Base-by-base conservation (phyloP, 2,113 vertebrate species). In the Corvus cornix region DNA sequence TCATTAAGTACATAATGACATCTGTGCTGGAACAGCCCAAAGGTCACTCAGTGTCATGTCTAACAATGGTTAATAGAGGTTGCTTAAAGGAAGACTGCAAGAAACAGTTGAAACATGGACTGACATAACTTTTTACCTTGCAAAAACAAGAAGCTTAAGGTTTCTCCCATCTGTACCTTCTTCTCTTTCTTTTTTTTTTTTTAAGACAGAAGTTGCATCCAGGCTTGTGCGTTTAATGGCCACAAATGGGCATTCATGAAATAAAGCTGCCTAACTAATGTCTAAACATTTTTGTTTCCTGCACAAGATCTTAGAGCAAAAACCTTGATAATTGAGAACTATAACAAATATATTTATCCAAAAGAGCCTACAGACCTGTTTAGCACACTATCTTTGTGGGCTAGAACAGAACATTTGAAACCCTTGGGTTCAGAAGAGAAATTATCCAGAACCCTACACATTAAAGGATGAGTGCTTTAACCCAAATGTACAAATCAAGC, bases 71-170 rank as follows among this genome's bases (percentile, higher is more conserved):
- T 93, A 70, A 51, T 13, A 52, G 33, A 51, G 11, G 13, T 63
- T 91, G 31, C 30, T 94, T 84, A 72, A 75, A 80, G n/a, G 37
- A 82, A 74, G n/a, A 81, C 7, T 31, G n/a, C 5, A 93, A 75
- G 35, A 91, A 91, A 52, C 13, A 24, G 9, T 12, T 39, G 23
- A 84, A 91, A 55, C 69, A 43, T 10, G 13, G 39, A 48, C 30
- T 72, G 27, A 56, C 7, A 55, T 33, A 37, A 44, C 33, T 92
- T 85, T 79, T 33, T 72, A 31, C 11, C 7, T 75, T 67, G 16
- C 46, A 82, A 39, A 27, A 66, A 27, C 8, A 52, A 58, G 35
- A 58, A 75, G 15, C 10, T 51, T 67, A 63, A 72, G 3, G 4
- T 56, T 88, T 80, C 3, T 31, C 3, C 20, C 10, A 33, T 6